Base-by-base conservation (phyloP, 2,797 vertebrate genomes). In the Botia kubotai region DNA sequence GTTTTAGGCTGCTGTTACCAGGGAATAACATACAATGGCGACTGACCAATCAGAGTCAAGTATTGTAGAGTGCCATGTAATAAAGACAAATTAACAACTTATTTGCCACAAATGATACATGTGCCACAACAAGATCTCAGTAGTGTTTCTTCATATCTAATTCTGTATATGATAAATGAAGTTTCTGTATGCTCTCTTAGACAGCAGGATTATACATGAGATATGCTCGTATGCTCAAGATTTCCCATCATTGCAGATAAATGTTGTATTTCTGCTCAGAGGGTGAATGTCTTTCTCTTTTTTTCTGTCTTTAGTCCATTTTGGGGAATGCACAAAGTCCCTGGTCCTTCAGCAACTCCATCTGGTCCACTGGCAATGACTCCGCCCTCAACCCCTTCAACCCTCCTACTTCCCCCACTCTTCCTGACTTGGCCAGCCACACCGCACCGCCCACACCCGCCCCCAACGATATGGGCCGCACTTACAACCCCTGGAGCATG, bases 321-420 rank as follows among this genome's bases (percentile, higher is more conserved):
- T 95, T 98, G 63, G 96, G 96, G 83, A 96, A 89, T 83, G 79
- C 89, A 65, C 93, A 93, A n/a, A 95, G 90, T 84, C 91, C 96
- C 60, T 99, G 98, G 98, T 95, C 96, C 0, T 98, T 97, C 88
- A 94, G 96, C 94, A 97, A 84, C 90, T 98, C 98, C 23, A 99
- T 99, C 86, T 99, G 98, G 98, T 99, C 98, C 3, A 96, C 97
- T 23, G 95, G 93, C 29, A 92, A 93, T 43, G 96, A 95, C 89
- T 94, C 91, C 1, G 82, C 93, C 84, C 91, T 98, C 80, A 95
- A 96, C 85, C 94, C 97, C 83, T 93, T 95, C 87, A 90, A 94
- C 82, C 92, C 96, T 1, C 0, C 95, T 0, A 92, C 91, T 17
- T 87, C 75, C 83, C 71, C 91, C 0, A 68, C 96, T 0, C 90